phyloP scores from a whole-genome alignment of 2,113 vertebrate genomes.

The Rana temporaria region DNA sequence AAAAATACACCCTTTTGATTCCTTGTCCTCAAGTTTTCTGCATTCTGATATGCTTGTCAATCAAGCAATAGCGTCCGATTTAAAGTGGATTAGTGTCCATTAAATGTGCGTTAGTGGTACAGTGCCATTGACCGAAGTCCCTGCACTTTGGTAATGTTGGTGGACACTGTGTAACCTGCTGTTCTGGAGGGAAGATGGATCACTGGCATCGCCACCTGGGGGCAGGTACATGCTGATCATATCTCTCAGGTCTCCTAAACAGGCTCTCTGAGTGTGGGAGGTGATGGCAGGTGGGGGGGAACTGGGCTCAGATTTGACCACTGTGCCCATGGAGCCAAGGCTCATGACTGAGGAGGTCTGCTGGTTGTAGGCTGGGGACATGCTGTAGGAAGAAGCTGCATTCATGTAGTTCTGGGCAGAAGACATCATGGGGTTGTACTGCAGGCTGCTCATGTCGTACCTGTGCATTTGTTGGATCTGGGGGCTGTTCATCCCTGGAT shows the following conservation, averaged over 20 bases:
- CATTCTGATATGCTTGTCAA: constrained; percentile 27
- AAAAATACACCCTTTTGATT: constrained; percentile 33
- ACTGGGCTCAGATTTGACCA: constrained; percentile 95
- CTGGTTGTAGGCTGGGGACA: constrained; percentile 91
- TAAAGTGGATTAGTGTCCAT: constrained; percentile 59
- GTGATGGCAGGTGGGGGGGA: constrained; percentile 93
- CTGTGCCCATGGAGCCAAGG: constrained; percentile 87
- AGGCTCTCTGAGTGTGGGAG: constrained; percentile 90
- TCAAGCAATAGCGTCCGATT: constrained; percentile 57
- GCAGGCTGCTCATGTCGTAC: constrained; percentile 94
- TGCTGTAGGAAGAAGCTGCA: constrained; percentile 88
- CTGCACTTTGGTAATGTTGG: constrained; percentile 94
- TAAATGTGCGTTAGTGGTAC: constrained; percentile 98
- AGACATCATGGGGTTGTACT: constrained; percentile 96
- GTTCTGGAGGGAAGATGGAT: constrained; percentile 86
- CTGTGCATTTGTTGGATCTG: constrained; percentile 97
- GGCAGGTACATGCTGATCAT: constrained; percentile 99
- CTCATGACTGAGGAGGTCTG: constrained; percentile 86
- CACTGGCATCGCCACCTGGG: constrained; percentile 90
- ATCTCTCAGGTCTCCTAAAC: constrained; percentile 96
- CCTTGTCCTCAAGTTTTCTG: constrained; percentile 50
- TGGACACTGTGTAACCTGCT: constrained; percentile 94
- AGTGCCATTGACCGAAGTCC: constrained; percentile 91
- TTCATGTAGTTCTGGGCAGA: constrained; percentile 94
- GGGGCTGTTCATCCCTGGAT: constrained; percentile 90